phyloP scores from a whole-genome alignment of 1,140 invertebrate genomes.

The Nylanderia fulva region DNA sequence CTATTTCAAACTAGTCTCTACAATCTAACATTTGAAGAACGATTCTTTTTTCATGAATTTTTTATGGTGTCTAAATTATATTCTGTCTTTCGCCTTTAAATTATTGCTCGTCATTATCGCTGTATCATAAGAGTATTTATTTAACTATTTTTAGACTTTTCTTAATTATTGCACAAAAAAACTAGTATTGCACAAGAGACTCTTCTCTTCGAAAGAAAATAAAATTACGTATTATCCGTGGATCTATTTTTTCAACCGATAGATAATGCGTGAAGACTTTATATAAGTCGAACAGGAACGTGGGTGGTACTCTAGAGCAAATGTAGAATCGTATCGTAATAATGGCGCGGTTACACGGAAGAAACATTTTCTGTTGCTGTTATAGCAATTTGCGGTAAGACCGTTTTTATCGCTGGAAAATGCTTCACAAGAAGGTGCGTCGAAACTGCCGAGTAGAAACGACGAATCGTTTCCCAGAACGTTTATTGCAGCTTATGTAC shows the following conservation, averaged over 20 bases:
- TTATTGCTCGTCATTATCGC: neutral
- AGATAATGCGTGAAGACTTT: neutral
- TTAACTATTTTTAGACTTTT: neutral
- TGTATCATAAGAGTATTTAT: neutral
- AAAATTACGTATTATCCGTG: neutral
- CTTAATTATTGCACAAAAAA: neutral
- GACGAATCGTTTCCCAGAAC: slow-evolving; percentile 30
- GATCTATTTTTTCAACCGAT: neutral
- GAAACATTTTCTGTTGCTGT: slow-evolving; percentile 51
- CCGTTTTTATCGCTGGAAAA: slow-evolving; percentile 58
- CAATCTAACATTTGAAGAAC: slow-evolving; percentile 5
- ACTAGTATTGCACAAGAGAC: neutral
- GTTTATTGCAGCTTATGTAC: neutral
- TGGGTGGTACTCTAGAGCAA: slow-evolving; percentile 48
- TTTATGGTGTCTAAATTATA: neutral
- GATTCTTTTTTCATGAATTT: neutral
- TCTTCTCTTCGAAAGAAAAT: neutral
- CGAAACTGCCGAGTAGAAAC: slow-evolving; percentile 21
- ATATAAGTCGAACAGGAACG: slow-evolving; percentile 22
- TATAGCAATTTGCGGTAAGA: slow-evolving; percentile 60
- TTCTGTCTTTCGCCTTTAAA: neutral
- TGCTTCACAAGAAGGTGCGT: slow-evolving; percentile 53
- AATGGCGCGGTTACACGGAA: slow-evolving; percentile 44
- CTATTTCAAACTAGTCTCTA: neutral
- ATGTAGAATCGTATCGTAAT: slow-evolving; percentile 41